Base-by-base conservation (phyloP, 2,113 vertebrate species). In the Gadus chalcogrammus region DNA sequence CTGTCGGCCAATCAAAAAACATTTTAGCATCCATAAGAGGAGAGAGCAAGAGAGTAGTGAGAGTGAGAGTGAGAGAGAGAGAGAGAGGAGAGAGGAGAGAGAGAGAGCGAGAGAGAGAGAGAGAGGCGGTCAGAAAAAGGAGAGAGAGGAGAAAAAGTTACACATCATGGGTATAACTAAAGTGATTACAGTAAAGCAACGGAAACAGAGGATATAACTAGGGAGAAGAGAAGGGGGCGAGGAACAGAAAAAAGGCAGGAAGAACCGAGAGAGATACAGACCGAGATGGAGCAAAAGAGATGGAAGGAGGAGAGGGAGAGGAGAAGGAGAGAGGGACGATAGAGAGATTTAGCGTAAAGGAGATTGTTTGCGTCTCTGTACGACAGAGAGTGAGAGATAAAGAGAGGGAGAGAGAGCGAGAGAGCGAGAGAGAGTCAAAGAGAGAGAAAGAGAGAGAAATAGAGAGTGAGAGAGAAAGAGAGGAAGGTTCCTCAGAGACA, bases 401-500 rank as follows among this genome's bases (percentile, higher is more conserved):
- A 24, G 67, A 58, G 24, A 79, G 62, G 42, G 61, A 55, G 55
- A 9, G 18, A 53, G 64, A 55, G 61, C 31, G 24, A 31, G 66
- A 22, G 59, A 73, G 38, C 85, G 88, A 92, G 53, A 75, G 13
- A 72, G 67, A 75, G 64, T 79, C 61, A 68, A 12, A 63, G 68
- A 65, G 64, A 70, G n/a, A n/a, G n/a, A n/a, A n/a, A n/a, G n/a
- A n/a, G n/a, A n/a, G 92, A 93, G 94, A 93, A 89, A 87, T 92
- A 93, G 91, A 89, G 91, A 93, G 95, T 93, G 94, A 93, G 91
- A 93, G 95, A 93, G 77, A 85, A 74, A 92, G 94, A 93, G 92
- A 93, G 94, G 93, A 91, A 94, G 93, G 92, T 93, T 94, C 94
- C 93, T 96, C 82, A 61, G 95, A 98, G 95, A 95, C 95, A 95